Conservation (phyloP, 2,888 invertebrate genomes). For the Philereme transversata region DNA sequence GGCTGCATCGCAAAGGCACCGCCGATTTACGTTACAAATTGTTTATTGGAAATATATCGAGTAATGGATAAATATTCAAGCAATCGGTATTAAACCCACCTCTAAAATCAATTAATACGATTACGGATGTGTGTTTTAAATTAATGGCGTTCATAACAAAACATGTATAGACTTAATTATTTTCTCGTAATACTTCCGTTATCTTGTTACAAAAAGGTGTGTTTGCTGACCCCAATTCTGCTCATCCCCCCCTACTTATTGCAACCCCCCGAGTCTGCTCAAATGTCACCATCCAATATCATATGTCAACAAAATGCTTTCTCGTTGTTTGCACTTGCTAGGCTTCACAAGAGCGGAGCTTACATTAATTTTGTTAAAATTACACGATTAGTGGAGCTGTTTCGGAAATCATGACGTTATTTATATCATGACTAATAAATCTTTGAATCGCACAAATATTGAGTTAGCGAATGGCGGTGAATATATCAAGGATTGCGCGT, state of each 20-base stretch:
- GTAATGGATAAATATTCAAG: too few species aligned
- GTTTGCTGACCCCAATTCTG: constrained; percentile 13
- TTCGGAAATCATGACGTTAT: constrained; percentile 35
- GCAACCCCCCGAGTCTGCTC: constrained; percentile 25
- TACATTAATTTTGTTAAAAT: constrained; percentile 9
- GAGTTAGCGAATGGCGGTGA: constrained; percentile 41
- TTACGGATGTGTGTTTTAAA: too few species aligned
- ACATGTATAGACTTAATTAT: neutral
- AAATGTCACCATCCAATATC: constrained; percentile 32
- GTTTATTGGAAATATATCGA: too few species aligned
- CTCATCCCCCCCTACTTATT: constrained; percentile 20
- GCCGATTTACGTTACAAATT: too few species aligned
- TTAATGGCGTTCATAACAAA: too few species aligned
- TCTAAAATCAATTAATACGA: too few species aligned
- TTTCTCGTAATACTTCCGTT: constrained; percentile 13
- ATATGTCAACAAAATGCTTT: constrained; percentile 15
- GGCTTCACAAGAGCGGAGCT: constrained; percentile 12
- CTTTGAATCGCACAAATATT: constrained; percentile 42
- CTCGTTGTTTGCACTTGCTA: constrained; percentile 18
- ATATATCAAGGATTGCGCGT: constrained; percentile 40
- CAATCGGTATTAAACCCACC: too few species aligned
- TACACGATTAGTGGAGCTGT: constrained; percentile 1
- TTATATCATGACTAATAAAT: constrained; percentile 40
- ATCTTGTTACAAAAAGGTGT: constrained; percentile 7
- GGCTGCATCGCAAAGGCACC: too few species aligned